Evolutionary conservation across 1,140 invertebrate species (phyloP).

Genomic region (Himalopsyche phryganea): DNA sequence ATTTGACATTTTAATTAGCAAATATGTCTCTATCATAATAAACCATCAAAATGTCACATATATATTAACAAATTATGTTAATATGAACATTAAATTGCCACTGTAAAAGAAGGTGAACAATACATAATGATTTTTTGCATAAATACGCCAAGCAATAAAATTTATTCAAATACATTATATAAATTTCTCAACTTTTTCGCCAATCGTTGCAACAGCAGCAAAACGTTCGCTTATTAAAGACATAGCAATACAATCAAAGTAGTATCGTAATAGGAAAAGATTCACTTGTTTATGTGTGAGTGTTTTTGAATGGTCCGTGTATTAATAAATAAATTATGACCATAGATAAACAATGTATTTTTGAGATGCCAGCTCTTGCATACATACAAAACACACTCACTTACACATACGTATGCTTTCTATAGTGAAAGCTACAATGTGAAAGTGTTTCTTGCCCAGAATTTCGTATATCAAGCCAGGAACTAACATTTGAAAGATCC

Average conservation of each 20-base stretch:
- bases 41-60: neutral
- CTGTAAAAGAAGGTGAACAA: neutral
- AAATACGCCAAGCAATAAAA: neutral
- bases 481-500: slow-evolving; percentile 28
- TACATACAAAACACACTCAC: neutral
- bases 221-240: too few relatives aligned
- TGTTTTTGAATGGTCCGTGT: too few relatives aligned
- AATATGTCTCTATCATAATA: neutral
- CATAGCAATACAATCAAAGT: too few relatives aligned
- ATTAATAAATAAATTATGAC: too few relatives aligned
- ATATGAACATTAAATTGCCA: neutral
- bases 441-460: slow-evolving; percentile 28
- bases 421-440: slow-evolving; percentile 30
- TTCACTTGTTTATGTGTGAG: too few relatives aligned
- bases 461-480: slow-evolving; percentile 25
- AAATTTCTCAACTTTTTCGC: too few relatives aligned
- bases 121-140: neutral
- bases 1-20: neutral
- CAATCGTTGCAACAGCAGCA: too few relatives aligned
- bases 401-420: slow-evolving; percentile 21
- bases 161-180: too few relatives aligned
- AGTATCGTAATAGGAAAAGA: too few relatives aligned
- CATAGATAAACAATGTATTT: too few relatives aligned
- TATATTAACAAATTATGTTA: neutral
- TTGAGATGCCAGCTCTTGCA: too few relatives aligned